A percentile compares a stretch with the other conserved stretches of the same genome.
Evolutionary conservation across 2,113 vertebrate genomes (phyloP).

Genomic region (Protomyctophum bolini): DNA sequence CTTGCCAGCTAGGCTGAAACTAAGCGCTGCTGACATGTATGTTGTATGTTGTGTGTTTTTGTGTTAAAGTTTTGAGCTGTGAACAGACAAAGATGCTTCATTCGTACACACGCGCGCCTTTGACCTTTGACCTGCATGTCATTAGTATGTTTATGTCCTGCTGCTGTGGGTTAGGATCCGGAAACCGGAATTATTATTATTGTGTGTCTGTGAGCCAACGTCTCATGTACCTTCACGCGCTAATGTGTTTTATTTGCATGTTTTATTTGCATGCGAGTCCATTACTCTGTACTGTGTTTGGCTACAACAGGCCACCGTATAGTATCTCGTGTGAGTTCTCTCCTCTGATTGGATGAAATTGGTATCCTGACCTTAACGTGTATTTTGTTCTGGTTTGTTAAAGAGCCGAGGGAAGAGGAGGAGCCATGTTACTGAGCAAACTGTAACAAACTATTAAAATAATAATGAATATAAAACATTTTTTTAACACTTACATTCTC

Average conservation of each 20-base stretch:
- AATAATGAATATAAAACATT: no score
- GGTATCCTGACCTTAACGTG: no score
- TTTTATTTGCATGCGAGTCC: constrained; percentile 34
- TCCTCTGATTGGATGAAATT: no score
- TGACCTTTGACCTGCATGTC: constrained; percentile 66
- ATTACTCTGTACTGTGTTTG: background rate
- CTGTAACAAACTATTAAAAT: no score
- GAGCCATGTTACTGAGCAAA: background rate
- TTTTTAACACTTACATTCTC: background rate
- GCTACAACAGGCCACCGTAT: constrained; percentile 5
- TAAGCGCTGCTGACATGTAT: no score
- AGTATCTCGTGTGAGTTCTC: no score
- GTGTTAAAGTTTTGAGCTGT: background rate
- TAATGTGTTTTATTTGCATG: constrained; percentile 17
- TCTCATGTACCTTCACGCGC: constrained; percentile 8
- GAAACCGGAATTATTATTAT: background rate
- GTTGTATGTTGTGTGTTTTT: background rate
- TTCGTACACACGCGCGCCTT: constrained; percentile 64
- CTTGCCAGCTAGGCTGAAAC: no score
- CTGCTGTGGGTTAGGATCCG: background rate
- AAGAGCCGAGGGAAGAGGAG: background rate
- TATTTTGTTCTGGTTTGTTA: background rate
- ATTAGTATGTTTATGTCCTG: constrained; percentile 26
- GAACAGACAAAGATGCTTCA: background rate
- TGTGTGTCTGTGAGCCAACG: background rate